phyloP scores from a whole-genome alignment of 2,888 invertebrate genomes.

The Lacanobia wlatinum region DNA sequence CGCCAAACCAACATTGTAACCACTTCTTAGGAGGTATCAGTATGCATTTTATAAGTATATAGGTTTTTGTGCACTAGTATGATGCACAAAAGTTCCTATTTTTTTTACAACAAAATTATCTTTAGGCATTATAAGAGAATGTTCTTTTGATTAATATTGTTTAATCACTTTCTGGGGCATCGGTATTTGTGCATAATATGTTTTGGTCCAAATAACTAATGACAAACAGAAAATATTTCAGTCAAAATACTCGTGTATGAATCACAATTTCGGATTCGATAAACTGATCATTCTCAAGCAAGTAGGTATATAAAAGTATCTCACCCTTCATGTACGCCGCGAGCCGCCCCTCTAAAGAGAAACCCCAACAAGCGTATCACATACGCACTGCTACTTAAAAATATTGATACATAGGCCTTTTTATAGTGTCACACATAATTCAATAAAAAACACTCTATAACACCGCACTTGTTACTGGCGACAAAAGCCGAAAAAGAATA shows the following conservation, averaged over 20 bases:
- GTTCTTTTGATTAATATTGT: conserved; percentile 4
- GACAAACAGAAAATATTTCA: neutral
- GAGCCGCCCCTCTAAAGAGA: conserved; percentile 74
- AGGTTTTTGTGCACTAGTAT: conserved; percentile 17
- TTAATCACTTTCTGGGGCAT: neutral
- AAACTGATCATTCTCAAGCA: conserved; percentile 18
- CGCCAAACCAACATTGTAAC: conserved; percentile 9
- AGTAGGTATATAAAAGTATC: conserved; percentile 69
- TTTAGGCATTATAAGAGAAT: neutral
- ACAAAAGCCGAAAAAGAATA: conserved; percentile 60
- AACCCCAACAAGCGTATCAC: conserved; percentile 72
- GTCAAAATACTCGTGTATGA: neutral
- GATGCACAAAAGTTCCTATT: conserved; percentile 7
- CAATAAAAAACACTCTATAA: conserved; percentile 72
- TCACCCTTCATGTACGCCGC: conserved; percentile 87
- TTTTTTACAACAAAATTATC: too few relatives aligned
- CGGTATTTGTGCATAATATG: neutral
- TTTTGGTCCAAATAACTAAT: neutral
- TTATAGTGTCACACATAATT: conserved; percentile 68
- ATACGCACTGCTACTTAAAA: conserved; percentile 74
- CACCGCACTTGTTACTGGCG: conserved; percentile 65
- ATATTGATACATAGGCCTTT: conserved; percentile 74
- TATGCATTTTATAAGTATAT: conserved; percentile 26
- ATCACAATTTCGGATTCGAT: conserved; percentile 7
- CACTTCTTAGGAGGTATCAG: conserved; percentile 4